phyloP scores from a whole-genome alignment of 1,140 invertebrate species.

The Lethrus apterus region DNA sequence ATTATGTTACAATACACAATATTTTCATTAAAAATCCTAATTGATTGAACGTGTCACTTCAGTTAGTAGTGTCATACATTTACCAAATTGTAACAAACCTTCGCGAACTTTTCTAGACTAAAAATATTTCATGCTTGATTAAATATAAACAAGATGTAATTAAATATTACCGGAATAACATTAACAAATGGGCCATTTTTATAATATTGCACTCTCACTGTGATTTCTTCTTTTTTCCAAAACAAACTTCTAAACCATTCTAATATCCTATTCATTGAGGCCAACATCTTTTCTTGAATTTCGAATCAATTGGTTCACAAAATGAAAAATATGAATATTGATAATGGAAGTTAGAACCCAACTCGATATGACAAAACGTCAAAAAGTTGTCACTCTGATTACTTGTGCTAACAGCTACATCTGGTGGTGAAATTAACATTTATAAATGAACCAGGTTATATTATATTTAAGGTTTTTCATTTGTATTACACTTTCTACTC shows the following conservation, averaged over 20 bases:
- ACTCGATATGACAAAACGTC: constrained; percentile 25
- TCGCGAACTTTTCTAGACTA: too few species aligned
- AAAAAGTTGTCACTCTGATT: not conserved
- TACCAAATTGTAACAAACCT: constrained; percentile 96
- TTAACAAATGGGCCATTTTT: constrained; percentile 99
- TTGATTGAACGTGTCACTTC: too few species aligned
- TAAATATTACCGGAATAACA: constrained; percentile 89
- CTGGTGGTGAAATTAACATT: not conserved
- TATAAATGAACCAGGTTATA: not conserved
- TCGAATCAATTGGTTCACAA: constrained; percentile 13
- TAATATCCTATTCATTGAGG: constrained; percentile 93
- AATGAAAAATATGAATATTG: too few species aligned
- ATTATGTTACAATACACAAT: too few species aligned
- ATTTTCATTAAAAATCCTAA: too few species aligned
- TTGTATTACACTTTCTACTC: not conserved
- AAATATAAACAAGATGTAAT: not conserved
- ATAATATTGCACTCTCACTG: constrained; percentile 96
- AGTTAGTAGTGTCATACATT: constrained; percentile 99
- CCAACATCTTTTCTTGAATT: constrained; percentile 70
- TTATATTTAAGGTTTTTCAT: not conserved
- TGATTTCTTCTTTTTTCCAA: constrained; percentile 99
- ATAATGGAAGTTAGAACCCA: too few species aligned
- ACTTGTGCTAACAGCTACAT: not conserved
- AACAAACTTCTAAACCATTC: constrained; percentile 99
- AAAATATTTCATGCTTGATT: constrained; percentile 23